A percentile compares a stretch with the other conserved stretches of the same genome.
These are phyloP conservation scores for Scolopax bukidnonensis DNA, from an alignment of 2,797 vertebrate genomes.

Conservation along the genomic window DNA sequence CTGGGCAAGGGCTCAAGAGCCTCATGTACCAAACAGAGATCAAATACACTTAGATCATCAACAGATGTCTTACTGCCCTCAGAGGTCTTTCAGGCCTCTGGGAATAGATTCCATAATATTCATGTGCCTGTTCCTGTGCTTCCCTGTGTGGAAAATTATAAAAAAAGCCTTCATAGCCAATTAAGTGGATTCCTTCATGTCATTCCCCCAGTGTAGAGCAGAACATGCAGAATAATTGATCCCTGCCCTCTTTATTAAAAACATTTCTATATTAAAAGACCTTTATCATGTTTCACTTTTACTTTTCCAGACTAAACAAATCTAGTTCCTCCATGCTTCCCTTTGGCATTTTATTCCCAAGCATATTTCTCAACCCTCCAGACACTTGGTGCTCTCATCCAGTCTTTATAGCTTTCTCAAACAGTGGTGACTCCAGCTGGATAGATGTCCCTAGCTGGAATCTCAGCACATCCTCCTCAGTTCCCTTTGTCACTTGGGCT, in stretches of 20 bases:
- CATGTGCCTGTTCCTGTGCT: slow-evolving; percentile 8
- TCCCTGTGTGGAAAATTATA: neutral
- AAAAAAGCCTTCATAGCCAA: slow-evolving; percentile 18
- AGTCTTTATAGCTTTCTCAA: neutral
- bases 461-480: neutral
- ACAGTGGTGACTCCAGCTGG: neutral
- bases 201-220: neutral
- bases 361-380: neutral
- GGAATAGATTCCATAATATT: slow-evolving; percentile 26
- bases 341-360: neutral
- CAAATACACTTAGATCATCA: slow-evolving; percentile 37
- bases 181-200: slow-evolving; percentile 43
- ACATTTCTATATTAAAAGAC: neutral
- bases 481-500: neutral
- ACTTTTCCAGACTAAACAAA: slow-evolving; percentile 48
- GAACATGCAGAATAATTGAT: slow-evolving; percentile 46
- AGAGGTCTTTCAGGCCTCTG: slow-evolving; percentile 14
- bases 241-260: slow-evolving; percentile 46
- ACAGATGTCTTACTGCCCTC: slow-evolving; percentile 46
- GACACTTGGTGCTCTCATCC: neutral
- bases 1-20: slow-evolving; percentile 26
- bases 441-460: neutral
- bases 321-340: neutral
- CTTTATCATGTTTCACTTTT: slow-evolving; percentile 31
- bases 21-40: slow-evolving; percentile 14